phyloP scores from a whole-genome alignment of 2,888 invertebrate species.

The Crepidodera aurea region DNA sequence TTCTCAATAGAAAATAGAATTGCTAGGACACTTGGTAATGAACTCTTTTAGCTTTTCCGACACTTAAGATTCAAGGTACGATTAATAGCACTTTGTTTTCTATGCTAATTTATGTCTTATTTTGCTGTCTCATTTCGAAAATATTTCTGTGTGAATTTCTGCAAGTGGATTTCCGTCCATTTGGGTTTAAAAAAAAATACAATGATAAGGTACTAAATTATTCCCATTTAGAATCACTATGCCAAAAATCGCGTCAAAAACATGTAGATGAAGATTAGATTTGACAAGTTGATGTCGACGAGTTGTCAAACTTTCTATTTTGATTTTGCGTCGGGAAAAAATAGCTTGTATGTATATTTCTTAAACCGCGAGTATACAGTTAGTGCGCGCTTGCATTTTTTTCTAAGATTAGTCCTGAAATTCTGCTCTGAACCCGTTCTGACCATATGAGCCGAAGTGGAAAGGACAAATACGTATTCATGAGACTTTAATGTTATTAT shows the following conservation, averaged over 20 bases:
- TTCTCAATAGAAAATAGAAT: conserved; percentile 51
- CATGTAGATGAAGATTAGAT: no score
- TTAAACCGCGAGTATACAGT: not conserved
- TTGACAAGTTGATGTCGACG: no score
- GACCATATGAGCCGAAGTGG: conserved; percentile 40
- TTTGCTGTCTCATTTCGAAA: conserved; percentile 34
- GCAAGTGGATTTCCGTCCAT: no score
- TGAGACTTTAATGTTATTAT: conserved; percentile 56
- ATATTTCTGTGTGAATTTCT: conserved; percentile 12
- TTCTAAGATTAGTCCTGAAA: conserved; percentile 34
- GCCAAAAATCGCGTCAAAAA: no score
- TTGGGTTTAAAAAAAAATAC: no score
- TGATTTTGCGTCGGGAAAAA: no score
- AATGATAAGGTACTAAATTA: no score
- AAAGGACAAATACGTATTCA: conserved; percentile 54
- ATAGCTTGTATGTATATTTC: no score
- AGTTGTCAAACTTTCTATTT: no score
- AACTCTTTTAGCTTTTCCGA: conserved; percentile 33
- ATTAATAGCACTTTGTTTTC: conserved; percentile 41
- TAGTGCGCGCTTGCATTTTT: conserved; percentile 15
- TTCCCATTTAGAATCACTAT: no score
- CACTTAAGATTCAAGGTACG: conserved; percentile 29
- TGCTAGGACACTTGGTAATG: conserved; percentile 22
- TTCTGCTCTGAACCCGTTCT: conserved; percentile 39
- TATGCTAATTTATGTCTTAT: conserved; percentile 39